Evolutionary conservation across 2,113 vertebrate species (phyloP).

Genomic region (Orientallactaga bullata): DNA sequence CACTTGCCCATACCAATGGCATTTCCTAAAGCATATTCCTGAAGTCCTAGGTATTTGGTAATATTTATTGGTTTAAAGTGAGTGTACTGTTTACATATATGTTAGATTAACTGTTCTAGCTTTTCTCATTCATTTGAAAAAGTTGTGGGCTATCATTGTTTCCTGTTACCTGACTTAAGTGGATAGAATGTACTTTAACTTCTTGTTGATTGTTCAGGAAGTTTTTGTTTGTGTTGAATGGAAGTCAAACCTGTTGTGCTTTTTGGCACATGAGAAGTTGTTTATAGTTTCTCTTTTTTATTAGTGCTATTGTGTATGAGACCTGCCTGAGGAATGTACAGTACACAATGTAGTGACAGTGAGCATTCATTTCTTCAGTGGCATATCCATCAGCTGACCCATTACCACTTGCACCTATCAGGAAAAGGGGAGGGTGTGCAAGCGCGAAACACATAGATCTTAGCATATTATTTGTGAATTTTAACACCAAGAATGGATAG

Average conservation of each 20-base stretch:
- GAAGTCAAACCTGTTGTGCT: constrained; percentile 35
- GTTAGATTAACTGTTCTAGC: not conserved
- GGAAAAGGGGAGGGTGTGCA: not conserved
- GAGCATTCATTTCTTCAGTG: not conserved
- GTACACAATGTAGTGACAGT: not conserved
- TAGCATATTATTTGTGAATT: not conserved
- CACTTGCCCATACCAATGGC: not conserved
- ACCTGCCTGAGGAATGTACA: constrained; percentile 29
- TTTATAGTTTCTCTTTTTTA: constrained; percentile 58
- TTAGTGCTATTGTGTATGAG: constrained; percentile 18
- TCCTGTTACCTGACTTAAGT: not conserved
- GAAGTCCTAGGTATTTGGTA: constrained; percentile 26
- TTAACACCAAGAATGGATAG: constrained; percentile 16
- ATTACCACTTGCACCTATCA: not conserved
- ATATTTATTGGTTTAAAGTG: constrained; percentile 24
- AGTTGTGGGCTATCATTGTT: not conserved
- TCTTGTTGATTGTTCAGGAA: constrained; percentile 57
- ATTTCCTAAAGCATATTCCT: constrained; percentile 20
- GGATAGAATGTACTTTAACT: not conserved
- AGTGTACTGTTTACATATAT: constrained; percentile 20
- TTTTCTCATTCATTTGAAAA: constrained; percentile 36
- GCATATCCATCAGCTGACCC: not conserved
- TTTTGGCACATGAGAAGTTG: constrained; percentile 37
- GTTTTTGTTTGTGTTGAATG: constrained; percentile 70
- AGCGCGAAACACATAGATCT: constrained; percentile 38